These are phyloP conservation scores for Palythoa grandis DNA, from an alignment of 92 coral and sea anemone genomes.

Conservation along the genomic window DNA sequence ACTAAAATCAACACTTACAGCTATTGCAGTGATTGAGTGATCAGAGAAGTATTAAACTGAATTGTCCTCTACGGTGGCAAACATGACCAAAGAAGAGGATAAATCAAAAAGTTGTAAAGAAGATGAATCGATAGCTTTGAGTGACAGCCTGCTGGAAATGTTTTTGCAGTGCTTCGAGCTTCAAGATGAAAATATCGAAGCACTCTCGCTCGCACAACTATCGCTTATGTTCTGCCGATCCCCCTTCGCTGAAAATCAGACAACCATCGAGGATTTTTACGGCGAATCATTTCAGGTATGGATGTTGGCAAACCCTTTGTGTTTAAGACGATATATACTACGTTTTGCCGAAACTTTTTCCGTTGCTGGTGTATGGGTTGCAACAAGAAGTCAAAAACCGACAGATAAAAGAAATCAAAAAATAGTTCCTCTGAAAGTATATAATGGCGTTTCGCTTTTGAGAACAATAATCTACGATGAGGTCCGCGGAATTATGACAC, in stretches of 20 bases:
- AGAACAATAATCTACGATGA: slow-evolving; percentile 4
- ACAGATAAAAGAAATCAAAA: neutral
- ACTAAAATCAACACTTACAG: slow-evolving; percentile 26
- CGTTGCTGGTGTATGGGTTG: slow-evolving; percentile 8
- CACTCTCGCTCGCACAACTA: slow-evolving; percentile 16
- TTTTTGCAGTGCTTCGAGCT: slow-evolving; percentile 35
- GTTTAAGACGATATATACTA: slow-evolving; percentile 30
- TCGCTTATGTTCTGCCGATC: slow-evolving; percentile 45
- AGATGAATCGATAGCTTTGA: neutral
- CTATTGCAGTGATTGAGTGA: neutral
- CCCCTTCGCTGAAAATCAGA: slow-evolving; percentile 15
- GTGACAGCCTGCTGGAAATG: slow-evolving; percentile 9
- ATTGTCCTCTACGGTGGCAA: neutral
- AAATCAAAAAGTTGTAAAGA: neutral
- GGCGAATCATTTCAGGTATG: slow-evolving; percentile 35
- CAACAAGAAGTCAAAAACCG: neutral
- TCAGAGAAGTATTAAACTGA: neutral
- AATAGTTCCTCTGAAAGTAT: neutral
- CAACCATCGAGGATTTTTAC: neutral
- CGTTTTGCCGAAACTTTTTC: slow-evolving; percentile 21
- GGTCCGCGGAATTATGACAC: slow-evolving; percentile 1
- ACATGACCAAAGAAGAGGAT: slow-evolving; percentile 12
- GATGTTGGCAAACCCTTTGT: slow-evolving; percentile 32
- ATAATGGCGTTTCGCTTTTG: neutral
- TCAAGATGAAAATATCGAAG: slow-evolving; percentile 15